phyloP scores from a whole-genome alignment of 2,888 invertebrate species.

The Mesoligia furuncula region DNA sequence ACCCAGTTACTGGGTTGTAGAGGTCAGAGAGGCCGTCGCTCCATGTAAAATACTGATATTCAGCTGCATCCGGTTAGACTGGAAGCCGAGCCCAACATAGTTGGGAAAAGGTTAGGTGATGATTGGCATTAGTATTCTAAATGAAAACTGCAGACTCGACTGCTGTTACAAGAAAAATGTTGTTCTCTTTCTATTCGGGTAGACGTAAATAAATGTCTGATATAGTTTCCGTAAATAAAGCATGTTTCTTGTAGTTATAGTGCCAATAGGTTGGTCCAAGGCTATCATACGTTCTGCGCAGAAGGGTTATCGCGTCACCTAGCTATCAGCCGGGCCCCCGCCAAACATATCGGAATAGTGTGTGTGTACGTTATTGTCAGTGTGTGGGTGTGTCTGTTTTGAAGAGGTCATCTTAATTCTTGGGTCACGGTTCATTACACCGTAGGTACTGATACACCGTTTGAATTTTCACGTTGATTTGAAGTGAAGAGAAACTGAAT shows the following conservation, averaged over 20 bases:
- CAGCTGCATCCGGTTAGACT: too few species aligned
- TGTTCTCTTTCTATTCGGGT: background rate
- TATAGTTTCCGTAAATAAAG: constrained; percentile 43
- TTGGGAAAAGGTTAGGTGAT: too few species aligned
- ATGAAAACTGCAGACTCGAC: background rate
- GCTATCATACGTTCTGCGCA: constrained; percentile 44
- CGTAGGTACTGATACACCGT: background rate
- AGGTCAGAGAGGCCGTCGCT: too few species aligned
- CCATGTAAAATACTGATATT: too few species aligned
- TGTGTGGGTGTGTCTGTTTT: constrained; percentile 24
- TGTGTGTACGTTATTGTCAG: background rate
- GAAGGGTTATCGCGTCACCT: constrained; percentile 52
- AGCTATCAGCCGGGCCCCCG: constrained; percentile 49
- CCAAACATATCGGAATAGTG: constrained; percentile 13
- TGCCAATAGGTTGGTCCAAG: constrained; percentile 34
- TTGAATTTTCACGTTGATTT: background rate
- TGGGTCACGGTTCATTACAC: constrained; percentile 24
- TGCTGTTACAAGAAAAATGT: background rate
- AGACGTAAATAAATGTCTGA: constrained; percentile 2
- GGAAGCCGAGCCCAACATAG: too few species aligned
- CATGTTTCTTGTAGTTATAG: constrained; percentile 9
- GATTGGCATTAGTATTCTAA: background rate
- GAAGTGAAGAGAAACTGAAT: background rate
- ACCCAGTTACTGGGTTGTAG: too few species aligned
- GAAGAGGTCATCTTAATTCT: constrained; percentile 22